These are phyloP conservation scores for Pogonocherus hispidulus DNA, from an alignment of 2,888 invertebrate genomes.

Conservation along the genomic window DNA sequence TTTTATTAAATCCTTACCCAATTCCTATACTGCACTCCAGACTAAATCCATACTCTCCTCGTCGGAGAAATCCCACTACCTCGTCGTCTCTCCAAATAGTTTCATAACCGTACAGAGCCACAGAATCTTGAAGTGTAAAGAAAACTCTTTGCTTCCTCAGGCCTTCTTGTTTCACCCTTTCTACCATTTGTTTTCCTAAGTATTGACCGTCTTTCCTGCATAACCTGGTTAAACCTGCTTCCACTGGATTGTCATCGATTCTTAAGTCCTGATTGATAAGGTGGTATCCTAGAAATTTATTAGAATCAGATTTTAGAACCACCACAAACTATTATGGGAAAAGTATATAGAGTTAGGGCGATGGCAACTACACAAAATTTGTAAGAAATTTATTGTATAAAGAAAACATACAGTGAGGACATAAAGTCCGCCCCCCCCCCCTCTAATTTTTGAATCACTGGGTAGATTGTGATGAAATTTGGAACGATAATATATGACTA, in stretches of 20 bases:
- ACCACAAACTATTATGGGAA: too few relatives aligned
- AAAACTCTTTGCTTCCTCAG: conserved; percentile 81
- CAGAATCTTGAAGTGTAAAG: conserved; percentile 78
- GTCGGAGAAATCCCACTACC: conserved; percentile 83
- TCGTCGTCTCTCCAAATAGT: conserved; percentile 84
- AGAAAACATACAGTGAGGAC: too few relatives aligned
- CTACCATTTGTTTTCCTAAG: conserved; percentile 81
- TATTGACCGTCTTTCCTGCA: conserved; percentile 86
- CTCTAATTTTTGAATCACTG: too few relatives aligned
- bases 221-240: conserved; percentile 84
- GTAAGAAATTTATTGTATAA: too few relatives aligned
- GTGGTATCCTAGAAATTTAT: conserved; percentile 77
- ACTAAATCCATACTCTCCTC: conserved; percentile 83
- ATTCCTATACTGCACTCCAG: conserved; percentile 74
- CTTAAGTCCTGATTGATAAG: conserved; percentile 89
- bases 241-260: conserved; percentile 87
- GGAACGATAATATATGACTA: too few relatives aligned
- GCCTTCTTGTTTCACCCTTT: conserved; percentile 76
- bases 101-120: conserved; percentile 89
- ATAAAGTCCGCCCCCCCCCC: too few relatives aligned
- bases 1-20: conserved; percentile 70
- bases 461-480: too few relatives aligned
- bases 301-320: too few relatives aligned
- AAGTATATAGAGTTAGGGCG: too few relatives aligned
- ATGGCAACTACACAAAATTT: too few relatives aligned